Conservation (phyloP, 2,113 vertebrate genomes). For the Chionodraco myersi region DNA sequence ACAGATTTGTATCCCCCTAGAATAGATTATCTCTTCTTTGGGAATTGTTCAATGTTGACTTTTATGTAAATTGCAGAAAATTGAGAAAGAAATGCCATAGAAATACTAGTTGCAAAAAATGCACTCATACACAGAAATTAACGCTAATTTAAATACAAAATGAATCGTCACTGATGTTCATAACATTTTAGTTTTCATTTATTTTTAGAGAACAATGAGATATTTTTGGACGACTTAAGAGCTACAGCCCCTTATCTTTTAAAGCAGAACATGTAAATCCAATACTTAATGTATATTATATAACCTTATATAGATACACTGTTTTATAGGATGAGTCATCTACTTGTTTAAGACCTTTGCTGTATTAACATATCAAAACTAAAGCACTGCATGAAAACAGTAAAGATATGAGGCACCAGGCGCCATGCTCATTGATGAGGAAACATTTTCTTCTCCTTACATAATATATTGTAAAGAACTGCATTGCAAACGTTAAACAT, state of each 20-base stretch:
- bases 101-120: too few relatives aligned
- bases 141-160: neutral
- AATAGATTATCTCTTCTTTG: neutral
- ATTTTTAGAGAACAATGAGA: neutral
- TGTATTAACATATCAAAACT: neutral
- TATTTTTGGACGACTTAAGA: neutral
- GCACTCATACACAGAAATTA: neutral
- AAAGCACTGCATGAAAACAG: neutral
- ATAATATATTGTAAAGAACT: constrained; percentile 2
- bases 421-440: neutral
- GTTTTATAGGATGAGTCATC: neutral
- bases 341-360: neutral
- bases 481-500: neutral
- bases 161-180: neutral
- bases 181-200: neutral
- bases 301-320: too few relatives aligned
- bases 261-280: neutral
- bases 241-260: neutral
- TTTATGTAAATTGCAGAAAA: neutral
- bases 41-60: neutral
- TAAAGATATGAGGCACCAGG: neutral
- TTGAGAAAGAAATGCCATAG: neutral
- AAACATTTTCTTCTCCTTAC: neutral
- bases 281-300: neutral
- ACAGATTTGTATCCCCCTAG: neutral